phyloP scores from a whole-genome alignment of 2,113 vertebrate genomes.

The Spheniscus mendiculus region DNA sequence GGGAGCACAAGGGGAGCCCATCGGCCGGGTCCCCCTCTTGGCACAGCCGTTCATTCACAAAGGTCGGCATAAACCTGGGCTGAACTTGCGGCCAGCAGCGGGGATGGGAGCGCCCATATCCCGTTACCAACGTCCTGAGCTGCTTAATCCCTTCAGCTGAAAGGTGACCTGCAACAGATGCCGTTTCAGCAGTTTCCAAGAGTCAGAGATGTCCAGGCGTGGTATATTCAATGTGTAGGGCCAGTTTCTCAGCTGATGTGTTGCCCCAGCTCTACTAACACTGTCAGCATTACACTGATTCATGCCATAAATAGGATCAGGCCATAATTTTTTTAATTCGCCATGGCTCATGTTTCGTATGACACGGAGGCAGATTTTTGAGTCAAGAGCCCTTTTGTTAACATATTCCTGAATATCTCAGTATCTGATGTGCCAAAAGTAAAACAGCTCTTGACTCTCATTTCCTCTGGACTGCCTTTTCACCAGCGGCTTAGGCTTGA shows the following conservation, averaged over 20 bases:
- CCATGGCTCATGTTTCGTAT: neutral
- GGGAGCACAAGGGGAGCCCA: neutral
- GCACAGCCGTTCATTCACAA: neutral
- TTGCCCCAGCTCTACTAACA: neutral
- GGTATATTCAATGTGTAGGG: neutral
- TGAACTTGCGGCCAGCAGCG: neutral
- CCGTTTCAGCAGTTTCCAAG: neutral
- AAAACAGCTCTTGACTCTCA: neutral
- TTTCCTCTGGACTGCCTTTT: neutral
- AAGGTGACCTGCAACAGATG: conserved; percentile 49
- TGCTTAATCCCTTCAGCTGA: conserved; percentile 42
- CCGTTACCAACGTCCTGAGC: neutral
- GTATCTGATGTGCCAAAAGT: neutral
- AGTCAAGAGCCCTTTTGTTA: conserved; percentile 36
- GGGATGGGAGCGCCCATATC: neutral
- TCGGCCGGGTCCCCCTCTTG: rapidly evolving
- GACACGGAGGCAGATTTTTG: neutral
- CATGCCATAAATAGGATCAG: neutral
- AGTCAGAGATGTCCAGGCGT: neutral
- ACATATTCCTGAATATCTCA: neutral
- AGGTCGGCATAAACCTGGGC: neutral
- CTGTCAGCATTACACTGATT: neutral
- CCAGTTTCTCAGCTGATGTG: neutral
- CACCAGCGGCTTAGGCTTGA: neutral
- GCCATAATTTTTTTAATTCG: neutral